phyloP scores from a whole-genome alignment of 2,113 vertebrate species.

The Cephalopterus ornatus region DNA sequence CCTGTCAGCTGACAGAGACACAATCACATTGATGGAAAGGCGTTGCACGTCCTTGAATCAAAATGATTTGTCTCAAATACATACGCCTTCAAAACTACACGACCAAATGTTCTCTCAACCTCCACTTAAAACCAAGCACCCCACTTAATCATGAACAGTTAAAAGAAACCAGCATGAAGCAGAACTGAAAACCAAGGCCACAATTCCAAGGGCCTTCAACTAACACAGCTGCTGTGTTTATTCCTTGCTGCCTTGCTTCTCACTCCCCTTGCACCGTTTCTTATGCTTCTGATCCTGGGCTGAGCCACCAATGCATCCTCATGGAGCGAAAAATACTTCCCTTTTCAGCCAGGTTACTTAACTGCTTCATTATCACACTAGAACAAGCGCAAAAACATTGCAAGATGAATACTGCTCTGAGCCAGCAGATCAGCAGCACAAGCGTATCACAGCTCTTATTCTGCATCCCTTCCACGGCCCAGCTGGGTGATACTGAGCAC shows the following conservation, averaged over 20 bases:
- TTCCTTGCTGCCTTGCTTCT: background rate
- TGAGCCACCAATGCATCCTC: background rate
- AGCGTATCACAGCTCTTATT: background rate
- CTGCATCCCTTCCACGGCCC: background rate
- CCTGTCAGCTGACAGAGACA: background rate
- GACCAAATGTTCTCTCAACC: background rate
- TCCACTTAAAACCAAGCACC: background rate
- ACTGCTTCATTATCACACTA: background rate
- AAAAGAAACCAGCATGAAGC: background rate
- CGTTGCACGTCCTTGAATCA: background rate
- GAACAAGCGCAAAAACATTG: background rate
- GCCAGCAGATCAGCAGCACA: background rate
- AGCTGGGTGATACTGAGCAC: background rate
- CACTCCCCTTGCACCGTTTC: rapidly evolving
- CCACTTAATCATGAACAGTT: background rate
- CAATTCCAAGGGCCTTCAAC: background rate
- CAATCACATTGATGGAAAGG: background rate
- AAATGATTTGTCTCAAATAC: background rate
- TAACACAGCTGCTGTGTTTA: background rate
- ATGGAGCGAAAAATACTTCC: background rate
- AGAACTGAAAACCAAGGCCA: background rate
- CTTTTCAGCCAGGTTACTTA: background rate
- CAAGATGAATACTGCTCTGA: background rate
- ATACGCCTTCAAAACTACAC: background rate
- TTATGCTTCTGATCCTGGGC: background rate